A percentile compares a stretch with the other conserved stretches of the same genome.
Conservation (phyloP, 2,113 vertebrate genomes). For the Alethe castanea region DNA sequence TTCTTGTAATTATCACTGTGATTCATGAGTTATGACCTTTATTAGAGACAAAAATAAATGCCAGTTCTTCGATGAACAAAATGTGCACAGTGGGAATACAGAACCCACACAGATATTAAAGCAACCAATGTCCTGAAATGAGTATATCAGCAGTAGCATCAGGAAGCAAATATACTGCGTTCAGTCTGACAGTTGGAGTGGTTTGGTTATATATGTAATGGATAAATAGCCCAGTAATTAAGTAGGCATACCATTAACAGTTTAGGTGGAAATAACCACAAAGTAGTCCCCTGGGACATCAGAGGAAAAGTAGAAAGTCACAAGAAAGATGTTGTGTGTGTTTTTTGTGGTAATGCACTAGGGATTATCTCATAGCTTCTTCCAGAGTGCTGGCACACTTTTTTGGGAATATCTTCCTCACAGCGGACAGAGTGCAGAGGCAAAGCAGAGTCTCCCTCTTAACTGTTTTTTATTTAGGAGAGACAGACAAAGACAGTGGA, state of each 20-base stretch:
- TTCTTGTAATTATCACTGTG: conserved; percentile 19
- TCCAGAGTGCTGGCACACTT: not conserved
- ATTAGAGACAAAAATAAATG: not conserved
- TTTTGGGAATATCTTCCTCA: not conserved
- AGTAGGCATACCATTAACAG: not conserved
- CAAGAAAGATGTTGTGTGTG: accelerated
- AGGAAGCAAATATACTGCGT: not conserved
- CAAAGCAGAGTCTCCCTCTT: not conserved
- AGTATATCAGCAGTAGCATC: not conserved
- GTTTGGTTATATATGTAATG: not conserved
- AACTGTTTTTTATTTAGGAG: not conserved
- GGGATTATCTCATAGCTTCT: not conserved
- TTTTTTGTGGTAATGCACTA: accelerated
- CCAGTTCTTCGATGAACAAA: not conserved
- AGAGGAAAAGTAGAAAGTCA: not conserved
- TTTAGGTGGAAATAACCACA: not conserved
- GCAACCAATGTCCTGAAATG: not conserved
- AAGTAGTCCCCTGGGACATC: not conserved
- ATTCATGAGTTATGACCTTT: not conserved
- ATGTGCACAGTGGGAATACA: not conserved
- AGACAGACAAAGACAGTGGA: not conserved
- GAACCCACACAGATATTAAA: not conserved
- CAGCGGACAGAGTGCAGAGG: not conserved
- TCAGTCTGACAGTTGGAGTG: not conserved
- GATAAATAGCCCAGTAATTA: not conserved